Conservation (phyloP, 2,797 vertebrate genomes). For the Masticophis lateralis region DNA sequence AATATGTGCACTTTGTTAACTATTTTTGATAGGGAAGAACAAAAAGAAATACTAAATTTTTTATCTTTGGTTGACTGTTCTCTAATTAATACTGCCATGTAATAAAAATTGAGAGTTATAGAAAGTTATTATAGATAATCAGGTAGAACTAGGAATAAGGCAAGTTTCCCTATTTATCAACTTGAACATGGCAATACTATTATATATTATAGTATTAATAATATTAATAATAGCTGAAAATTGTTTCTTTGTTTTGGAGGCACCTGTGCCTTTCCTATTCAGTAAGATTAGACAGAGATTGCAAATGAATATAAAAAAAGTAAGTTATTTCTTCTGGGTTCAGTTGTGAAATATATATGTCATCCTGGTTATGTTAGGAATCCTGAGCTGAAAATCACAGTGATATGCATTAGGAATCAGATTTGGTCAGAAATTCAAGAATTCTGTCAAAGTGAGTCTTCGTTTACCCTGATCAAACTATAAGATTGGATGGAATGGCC, state of each 20-base stretch:
- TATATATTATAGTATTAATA: background rate
- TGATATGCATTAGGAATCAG: slow-evolving; percentile 55
- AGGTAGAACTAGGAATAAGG: background rate
- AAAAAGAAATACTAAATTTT: background rate
- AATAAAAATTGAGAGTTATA: background rate
- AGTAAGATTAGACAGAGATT: background rate
- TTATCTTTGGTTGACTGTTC: background rate
- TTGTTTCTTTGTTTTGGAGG: background rate
- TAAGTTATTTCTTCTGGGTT: slow-evolving; percentile 60
- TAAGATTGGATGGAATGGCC: background rate
- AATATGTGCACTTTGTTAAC: background rate
- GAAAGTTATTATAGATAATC: background rate
- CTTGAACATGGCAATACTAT: background rate
- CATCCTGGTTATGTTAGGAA: slow-evolving; percentile 56
- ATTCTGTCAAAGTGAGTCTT: slow-evolving; percentile 70
- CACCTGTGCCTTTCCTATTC: background rate
- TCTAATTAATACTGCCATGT: background rate
- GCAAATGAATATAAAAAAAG: background rate
- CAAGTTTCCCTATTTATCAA: background rate
- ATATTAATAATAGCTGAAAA: background rate
- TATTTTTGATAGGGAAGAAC: background rate
- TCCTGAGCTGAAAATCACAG: slow-evolving; percentile 22
- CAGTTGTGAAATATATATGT: slow-evolving; percentile 62
- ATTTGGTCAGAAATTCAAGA: slow-evolving; percentile 61
- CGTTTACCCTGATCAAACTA: background rate